A percentile compares a stretch with the other conserved stretches of the same genome.
These are phyloP conservation scores for Platyscapa corneri DNA, from an alignment of 1,140 invertebrate species.

Conservation along the genomic window DNA sequence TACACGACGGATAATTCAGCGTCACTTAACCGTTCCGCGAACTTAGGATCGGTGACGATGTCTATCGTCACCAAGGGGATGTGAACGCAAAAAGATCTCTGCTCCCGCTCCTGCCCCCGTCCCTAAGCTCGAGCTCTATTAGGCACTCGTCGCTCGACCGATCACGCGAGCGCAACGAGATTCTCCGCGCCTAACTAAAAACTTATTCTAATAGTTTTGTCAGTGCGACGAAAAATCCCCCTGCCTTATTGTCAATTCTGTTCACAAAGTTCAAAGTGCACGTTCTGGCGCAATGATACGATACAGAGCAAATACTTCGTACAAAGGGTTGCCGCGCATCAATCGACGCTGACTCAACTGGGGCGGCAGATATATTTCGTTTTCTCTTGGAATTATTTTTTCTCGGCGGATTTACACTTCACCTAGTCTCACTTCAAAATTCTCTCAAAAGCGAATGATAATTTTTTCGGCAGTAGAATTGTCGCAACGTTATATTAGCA, in stretches of 20 bases:
- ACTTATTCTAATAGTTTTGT: not conserved
- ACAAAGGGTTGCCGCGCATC: too few species aligned
- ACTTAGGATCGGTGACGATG: constrained; percentile 41
- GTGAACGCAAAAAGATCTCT: constrained; percentile 31
- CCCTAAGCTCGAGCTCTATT: constrained; percentile 27
- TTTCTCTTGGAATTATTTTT: not conserved
- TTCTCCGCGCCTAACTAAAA: not conserved
- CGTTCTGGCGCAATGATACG: not conserved
- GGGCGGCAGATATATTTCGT: not conserved
- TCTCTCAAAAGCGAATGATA: too few species aligned
- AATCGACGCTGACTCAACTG: not conserved
- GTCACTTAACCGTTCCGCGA: constrained; percentile 58
- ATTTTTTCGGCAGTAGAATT: too few species aligned
- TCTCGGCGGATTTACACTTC: not conserved
- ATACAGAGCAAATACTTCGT: too few species aligned
- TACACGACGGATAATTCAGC: constrained; percentile 64
- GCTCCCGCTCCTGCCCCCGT: not conserved
- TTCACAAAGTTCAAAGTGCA: not conserved
- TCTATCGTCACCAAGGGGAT: constrained; percentile 36
- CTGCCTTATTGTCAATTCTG: not conserved
- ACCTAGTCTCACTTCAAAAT: too few species aligned
- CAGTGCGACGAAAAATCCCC: not conserved
- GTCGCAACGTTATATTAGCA: too few species aligned
- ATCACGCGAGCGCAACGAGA: constrained; percentile 3
- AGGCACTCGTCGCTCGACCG: constrained; percentile 25